Evolutionary conservation across 2,113 vertebrate species (phyloP), one percentile per base, ranked within the genome.

Genomic region (Sclerurus mexicanus): DNA sequence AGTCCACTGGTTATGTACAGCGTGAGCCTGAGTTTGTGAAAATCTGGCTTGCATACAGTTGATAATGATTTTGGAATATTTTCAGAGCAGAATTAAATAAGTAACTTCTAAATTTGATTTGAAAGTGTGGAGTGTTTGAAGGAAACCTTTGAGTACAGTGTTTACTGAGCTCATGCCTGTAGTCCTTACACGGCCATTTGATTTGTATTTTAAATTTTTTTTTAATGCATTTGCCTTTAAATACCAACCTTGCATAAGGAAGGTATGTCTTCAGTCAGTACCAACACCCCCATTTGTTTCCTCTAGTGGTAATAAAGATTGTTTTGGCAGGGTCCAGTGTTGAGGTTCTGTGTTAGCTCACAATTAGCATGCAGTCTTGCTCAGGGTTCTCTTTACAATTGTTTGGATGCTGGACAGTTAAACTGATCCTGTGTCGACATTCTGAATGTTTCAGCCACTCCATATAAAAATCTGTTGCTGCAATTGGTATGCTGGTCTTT

Each of bases 21-120:
- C 28, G 49, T n/a, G 83, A 86, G 80, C 79, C 76, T 62, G 33
- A 91, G 59, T 87, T 24, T n/a, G 46, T 85, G 75, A 83, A 94
- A 94, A 89, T 87, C 4, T 76, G 79, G 42, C 66, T 95, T 97
- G 92, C 42, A 52, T 95, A 13, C 1, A 24, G 78, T 73, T 52
- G 40, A 47, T 94, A 93, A 89, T 71, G 27, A 59, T 78, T 91
- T 75, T 88, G 40, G 63, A 90, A 52, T 95, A 60, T 90, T 96
- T 96, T 97, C 93, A 94, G 47, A 80, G 85, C 63, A 95, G 82
- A 88, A 87, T 84, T 50, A 71, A 80, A 47, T 23, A 42, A 23
- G 6, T 46, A 60, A 40, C 37, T 92, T 95, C 21, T 49, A 8
- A 47, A 87, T 83, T 77, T 68, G 3, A 78, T 93, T 60, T 84